Conservation (phyloP, 1,140 invertebrate genomes). For the Eurosta solidaginis region DNA sequence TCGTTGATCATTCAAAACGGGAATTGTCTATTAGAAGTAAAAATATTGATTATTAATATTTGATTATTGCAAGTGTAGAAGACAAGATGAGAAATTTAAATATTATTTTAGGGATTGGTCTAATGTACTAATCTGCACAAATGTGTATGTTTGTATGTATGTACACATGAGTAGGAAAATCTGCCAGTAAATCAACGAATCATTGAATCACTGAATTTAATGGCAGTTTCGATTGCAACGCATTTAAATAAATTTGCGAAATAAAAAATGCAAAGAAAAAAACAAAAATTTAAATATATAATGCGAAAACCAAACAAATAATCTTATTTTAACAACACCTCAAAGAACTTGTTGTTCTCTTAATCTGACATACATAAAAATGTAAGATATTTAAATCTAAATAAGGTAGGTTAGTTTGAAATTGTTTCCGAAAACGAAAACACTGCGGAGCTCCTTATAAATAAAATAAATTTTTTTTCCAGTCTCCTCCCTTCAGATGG, state of each 20-base stretch:
- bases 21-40: no score
- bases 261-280: background rate
- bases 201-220: constrained; percentile 25
- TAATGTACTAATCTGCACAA: background rate
- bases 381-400: background rate
- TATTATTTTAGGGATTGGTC: no score
- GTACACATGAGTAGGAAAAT: background rate
- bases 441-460: no score
- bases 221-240: constrained; percentile 17
- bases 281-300: background rate
- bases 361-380: background rate
- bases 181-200: constrained; percentile 19
- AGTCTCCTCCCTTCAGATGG: no score
- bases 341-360: no score
- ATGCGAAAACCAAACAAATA: background rate
- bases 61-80: no score
- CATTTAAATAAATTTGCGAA: constrained; percentile 23
- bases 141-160: background rate
- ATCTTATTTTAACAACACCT: background rate
- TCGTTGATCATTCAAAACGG: no score
- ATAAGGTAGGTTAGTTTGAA: no score
- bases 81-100: no score
- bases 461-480: no score
- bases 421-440: no score
- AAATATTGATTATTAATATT: no score